Percentiles rank a stretch among this genome's conserved stretches.
Evolutionary conservation across 2,797 vertebrate genomes (phyloP).

Genomic region (Cossypha niveicapilla): DNA sequence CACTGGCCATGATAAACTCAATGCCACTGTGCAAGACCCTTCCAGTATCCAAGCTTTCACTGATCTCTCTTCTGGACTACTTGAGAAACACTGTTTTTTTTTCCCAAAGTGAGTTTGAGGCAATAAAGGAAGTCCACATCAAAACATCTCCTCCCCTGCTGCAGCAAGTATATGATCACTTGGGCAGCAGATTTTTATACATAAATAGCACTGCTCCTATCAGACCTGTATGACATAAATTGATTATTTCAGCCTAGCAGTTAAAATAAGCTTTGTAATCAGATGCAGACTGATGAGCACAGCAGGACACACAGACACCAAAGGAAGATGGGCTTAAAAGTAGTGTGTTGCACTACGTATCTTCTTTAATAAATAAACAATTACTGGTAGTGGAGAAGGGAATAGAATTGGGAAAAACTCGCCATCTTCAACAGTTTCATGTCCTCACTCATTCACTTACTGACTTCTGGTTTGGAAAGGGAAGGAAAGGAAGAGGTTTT

Average conservation of each 20-base stretch:
- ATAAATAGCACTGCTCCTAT: not conserved
- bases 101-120: not conserved
- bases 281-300: not conserved
- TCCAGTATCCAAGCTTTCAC: not conserved
- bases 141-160: not conserved
- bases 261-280: slow-evolving; percentile 26
- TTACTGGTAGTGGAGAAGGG: not conserved
- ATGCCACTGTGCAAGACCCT: not conserved
- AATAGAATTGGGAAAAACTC: not conserved
- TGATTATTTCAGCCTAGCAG: not conserved
- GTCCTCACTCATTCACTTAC: not conserved
- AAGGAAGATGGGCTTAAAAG: not conserved
- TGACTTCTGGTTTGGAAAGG: not conserved
- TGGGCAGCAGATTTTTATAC: not conserved
- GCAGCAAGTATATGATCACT: not conserved
- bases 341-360: not conserved
- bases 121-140: not conserved
- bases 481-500: not conserved
- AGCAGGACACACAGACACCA: not conserved
- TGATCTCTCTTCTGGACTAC: not conserved
- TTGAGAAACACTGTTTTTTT: not conserved
- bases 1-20: not conserved
- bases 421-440: not conserved
- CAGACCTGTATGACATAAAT: not conserved
- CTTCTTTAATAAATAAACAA: not conserved